Evolutionary conservation across 2,888 invertebrate genomes (phyloP).

Genomic region (Nomada ruficornis): DNA sequence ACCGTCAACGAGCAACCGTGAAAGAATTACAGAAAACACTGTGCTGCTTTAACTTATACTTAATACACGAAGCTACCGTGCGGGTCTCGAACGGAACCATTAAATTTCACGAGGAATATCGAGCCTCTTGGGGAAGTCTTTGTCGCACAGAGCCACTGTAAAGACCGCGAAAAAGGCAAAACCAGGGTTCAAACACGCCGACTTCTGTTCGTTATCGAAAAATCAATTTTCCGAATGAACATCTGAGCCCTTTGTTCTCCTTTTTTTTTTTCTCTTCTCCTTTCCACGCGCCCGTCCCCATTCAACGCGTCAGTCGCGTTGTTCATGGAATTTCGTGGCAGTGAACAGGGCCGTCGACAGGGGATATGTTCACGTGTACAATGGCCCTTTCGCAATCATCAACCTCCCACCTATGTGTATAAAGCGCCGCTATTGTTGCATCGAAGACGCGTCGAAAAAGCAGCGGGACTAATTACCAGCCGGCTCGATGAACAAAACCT

Average conservation of each 20-base stretch:
- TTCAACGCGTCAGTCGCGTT: constrained; percentile 65
- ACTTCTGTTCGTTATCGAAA: constrained; percentile 51
- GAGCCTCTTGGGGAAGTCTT: neutral
- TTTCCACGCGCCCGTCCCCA: constrained; percentile 47
- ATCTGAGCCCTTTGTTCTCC: constrained; percentile 63
- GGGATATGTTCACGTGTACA: constrained; percentile 87
- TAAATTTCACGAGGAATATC: constrained; percentile 27
- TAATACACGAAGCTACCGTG: neutral
- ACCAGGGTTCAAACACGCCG: constrained; percentile 59
- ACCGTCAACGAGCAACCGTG: too few relatives aligned
- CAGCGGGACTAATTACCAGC: constrained; percentile 66
- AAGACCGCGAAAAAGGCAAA: constrained; percentile 27
- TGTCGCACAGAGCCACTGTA: constrained; percentile 1
- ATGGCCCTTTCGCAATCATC: constrained; percentile 83
- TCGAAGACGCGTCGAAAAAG: constrained; percentile 64
- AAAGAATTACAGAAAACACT: neutral
- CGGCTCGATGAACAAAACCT: constrained; percentile 46
- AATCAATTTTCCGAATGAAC: constrained; percentile 74
- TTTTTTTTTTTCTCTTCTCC: constrained; percentile 6
- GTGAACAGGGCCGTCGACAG: constrained; percentile 86
- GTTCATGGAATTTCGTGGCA: constrained; percentile 82
- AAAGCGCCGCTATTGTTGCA: constrained; percentile 63
- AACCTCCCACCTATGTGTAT: constrained; percentile 57
- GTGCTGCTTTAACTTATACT: neutral
- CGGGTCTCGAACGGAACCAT: constrained; percentile 18